Percentiles rank a stretch among this genome's conserved stretches.
Conservation (phyloP, 2,888 invertebrate genomes). For the Drosophila seclusa region DNA sequence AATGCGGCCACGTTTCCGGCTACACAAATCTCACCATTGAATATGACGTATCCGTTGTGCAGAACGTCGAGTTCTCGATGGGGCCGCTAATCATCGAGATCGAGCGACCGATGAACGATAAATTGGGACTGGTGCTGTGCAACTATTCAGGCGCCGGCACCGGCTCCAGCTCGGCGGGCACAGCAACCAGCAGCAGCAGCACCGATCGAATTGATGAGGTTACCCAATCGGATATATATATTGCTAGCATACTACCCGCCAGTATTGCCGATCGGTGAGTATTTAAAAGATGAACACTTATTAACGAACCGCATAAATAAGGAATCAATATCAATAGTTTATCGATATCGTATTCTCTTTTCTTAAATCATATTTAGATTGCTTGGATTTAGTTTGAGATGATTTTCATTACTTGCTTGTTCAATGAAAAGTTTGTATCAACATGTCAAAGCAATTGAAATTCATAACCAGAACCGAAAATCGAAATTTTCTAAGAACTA, state of each 20-base stretch:
- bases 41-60: slow-evolving; percentile 96
- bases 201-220: slow-evolving; percentile 85
- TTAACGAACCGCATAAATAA: neutral
- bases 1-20: slow-evolving; percentile 87
- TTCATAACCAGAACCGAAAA: neutral
- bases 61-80: slow-evolving; percentile 91
- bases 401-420: neutral
- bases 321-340: neutral
- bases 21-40: slow-evolving; percentile 94
- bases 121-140: slow-evolving; percentile 92
- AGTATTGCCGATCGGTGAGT: slow-evolving; percentile 94
- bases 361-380: neutral
- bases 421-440: neutral
- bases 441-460: neutral
- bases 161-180: slow-evolving; percentile 63
- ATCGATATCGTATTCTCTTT: neutral
- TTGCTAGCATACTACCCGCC: slow-evolving; percentile 92
- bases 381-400: neutral
- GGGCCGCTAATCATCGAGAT: slow-evolving; percentile 96
- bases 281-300: neutral
- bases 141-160: slow-evolving; percentile 86
- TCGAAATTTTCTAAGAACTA: neutral
- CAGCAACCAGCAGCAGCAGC: slow-evolving; percentile 58
- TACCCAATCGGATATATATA: slow-evolving; percentile 87
- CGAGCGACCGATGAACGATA: slow-evolving; percentile 92